Evolutionary conservation across 1,140 invertebrate genomes (phyloP).

Genomic region (Hycleus phaleratus): DNA sequence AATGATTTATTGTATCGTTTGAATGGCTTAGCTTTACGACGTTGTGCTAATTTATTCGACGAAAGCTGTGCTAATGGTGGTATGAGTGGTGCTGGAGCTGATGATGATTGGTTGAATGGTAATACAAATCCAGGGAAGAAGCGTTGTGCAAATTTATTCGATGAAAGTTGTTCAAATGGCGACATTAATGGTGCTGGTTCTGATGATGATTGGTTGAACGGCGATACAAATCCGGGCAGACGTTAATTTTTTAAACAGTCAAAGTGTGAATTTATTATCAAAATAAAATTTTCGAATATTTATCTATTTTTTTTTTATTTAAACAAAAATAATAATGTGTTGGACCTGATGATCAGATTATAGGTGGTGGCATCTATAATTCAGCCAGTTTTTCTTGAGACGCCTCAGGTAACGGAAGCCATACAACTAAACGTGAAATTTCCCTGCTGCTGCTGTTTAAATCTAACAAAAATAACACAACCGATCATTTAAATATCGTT

Average conservation of each 20-base stretch:
- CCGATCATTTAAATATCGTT: no score
- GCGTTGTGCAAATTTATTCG: slow-evolving; percentile 13
- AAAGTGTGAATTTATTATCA: no score
- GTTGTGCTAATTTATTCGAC: slow-evolving; percentile 15
- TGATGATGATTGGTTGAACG: slow-evolving; percentile 9
- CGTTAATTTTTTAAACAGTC: not conserved
- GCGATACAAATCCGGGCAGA: not conserved
- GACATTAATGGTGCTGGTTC: slow-evolving; percentile 6
- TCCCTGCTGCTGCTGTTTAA: not conserved
- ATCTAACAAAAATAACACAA: no score
- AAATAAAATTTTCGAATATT: no score
- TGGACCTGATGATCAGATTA: not conserved
- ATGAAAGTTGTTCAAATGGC: slow-evolving; percentile 15
- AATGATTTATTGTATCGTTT: slow-evolving; percentile 1
- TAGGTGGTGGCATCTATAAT: slow-evolving; percentile 1
- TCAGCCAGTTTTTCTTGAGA: slow-evolving; percentile 10
- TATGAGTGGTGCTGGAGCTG: slow-evolving; percentile 5
- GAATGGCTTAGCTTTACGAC: not conserved
- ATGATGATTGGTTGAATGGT: slow-evolving; percentile 10
- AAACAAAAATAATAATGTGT: not conserved
- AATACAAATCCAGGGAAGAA: slow-evolving; percentile 3
- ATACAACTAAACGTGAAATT: slow-evolving; percentile 12
- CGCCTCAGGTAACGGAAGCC: slow-evolving; percentile 12
- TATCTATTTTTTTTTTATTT: no score
- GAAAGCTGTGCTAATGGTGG: slow-evolving; percentile 15